Percentiles rank a stretch among this genome's conserved stretches.
phyloP scores from a whole-genome alignment of 2,113 vertebrate genomes.

The Hymenochirus boettgeri region DNA sequence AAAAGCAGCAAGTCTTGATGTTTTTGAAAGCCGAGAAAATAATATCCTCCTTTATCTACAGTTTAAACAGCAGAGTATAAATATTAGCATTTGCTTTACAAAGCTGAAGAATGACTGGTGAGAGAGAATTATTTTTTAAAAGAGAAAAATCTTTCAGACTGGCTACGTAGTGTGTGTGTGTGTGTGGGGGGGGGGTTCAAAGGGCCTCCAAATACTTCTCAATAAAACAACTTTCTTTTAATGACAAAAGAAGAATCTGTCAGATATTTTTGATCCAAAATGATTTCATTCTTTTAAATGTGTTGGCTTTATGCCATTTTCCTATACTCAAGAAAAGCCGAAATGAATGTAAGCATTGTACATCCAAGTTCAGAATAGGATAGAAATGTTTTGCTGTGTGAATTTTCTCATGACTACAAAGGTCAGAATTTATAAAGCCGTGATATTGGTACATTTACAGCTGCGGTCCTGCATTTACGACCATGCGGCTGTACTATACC shows the following conservation, averaged over 20 bases:
- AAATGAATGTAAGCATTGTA: too few relatives aligned
- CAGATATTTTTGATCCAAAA: background rate
- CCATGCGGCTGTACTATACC: too few relatives aligned
- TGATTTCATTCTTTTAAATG: background rate
- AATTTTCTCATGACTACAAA: too few relatives aligned
- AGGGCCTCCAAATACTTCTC: background rate
- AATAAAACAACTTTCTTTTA: background rate
- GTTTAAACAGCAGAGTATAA: constrained; percentile 35
- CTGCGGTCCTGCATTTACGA: too few relatives aligned
- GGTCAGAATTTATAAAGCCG: too few relatives aligned
- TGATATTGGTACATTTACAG: too few relatives aligned
- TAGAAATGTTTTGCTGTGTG: too few relatives aligned
- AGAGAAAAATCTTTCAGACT: background rate
- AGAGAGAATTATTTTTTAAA: background rate
- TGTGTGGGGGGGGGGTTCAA: constrained; percentile 1
- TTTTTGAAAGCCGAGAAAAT: constrained; percentile 19
- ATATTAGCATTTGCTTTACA: constrained; percentile 21
- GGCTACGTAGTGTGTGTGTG: background rate
- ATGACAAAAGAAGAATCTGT: background rate
- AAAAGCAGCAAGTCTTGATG: constrained; percentile 4
- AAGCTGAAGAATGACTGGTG: background rate
- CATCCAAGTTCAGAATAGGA: too few relatives aligned
- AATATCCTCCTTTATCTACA: constrained; percentile 29
- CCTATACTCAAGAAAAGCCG: too few relatives aligned
- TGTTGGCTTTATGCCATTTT: too few relatives aligned